Evolutionary conservation across 2,113 vertebrate species (phyloP), one percentile per base, ranked within the genome.

Genomic region (Thymallus thymallus): DNA sequence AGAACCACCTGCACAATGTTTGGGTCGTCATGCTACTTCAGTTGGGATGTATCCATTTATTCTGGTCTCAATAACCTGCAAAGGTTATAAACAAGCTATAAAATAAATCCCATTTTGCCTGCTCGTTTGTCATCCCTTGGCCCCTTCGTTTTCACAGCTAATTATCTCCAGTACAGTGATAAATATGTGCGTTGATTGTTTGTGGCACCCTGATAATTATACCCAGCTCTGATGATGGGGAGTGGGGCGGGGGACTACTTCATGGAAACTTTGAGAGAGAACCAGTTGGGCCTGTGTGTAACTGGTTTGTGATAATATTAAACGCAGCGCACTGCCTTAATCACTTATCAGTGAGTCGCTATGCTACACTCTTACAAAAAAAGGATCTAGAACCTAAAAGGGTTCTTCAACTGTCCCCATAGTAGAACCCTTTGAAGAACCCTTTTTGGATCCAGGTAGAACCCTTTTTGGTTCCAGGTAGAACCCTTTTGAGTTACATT

Each of bases 81-180:
- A 80, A 85, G 76, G 85, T 85, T 80, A 74, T 64, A 78, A 86
- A 85, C 67, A 80, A 76, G 76, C 65, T 76, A 79, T 85, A 73
- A 80, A 85, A 68, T 48, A 77, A 75, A 81, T 85, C 83, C 51
- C 1, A 26, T 74, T 81, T 65, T 29, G 10, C 64, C 71, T 68
- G 67, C 81, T 82, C 60, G 82, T 88, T 90, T 84, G 71, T 84
- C 82, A 71, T 86, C 61, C 58, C 16, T 70, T 29, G 62, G 81
- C 74, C 84, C 63, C 29, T 24, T 87, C 80, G 83, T 87, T 90
- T 86, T 89, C 84, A 81, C 84, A 90, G 82, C 78, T 82, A 88
- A 87, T 90, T 86, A 89, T 90, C 84, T 89, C 51, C 66, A 80
- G 62, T 82, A 74, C 76, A 75, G 70, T 90, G 86, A 90, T 89